phyloP scores from a whole-genome alignment of 2,888 invertebrate genomes.

The Glyphotaelius pellucidus region DNA sequence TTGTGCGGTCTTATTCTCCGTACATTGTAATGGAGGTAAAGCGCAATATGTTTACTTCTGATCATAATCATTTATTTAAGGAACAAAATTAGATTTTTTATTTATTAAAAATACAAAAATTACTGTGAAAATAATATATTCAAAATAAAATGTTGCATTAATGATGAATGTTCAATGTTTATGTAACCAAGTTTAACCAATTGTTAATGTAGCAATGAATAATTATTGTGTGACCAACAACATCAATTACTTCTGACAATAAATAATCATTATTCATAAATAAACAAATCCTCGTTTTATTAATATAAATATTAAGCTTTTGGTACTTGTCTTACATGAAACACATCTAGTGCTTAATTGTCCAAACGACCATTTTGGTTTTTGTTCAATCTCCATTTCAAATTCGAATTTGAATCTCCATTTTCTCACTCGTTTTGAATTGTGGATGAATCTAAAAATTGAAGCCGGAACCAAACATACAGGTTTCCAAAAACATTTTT shows the following conservation, averaged over 20 bases:
- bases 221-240: conserved; percentile 54
- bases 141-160: conserved; percentile 46
- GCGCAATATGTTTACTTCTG: background rate
- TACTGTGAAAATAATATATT: conserved; percentile 27
- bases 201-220: conserved; percentile 52
- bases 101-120: conserved; percentile 32
- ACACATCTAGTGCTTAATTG: too few relatives aligned
- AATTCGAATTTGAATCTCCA: too few relatives aligned
- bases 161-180: conserved; percentile 48
- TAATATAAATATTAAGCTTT: background rate
- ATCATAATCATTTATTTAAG: conserved; percentile 26
- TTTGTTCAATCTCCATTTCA: too few relatives aligned
- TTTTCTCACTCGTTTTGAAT: too few relatives aligned
- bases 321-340: background rate
- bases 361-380: too few relatives aligned
- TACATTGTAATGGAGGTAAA: background rate
- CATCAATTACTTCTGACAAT: conserved; percentile 61
- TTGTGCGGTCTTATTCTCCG: background rate
- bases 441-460: too few relatives aligned
- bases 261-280: conserved; percentile 58
- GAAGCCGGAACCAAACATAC: too few relatives aligned
- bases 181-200: conserved; percentile 52
- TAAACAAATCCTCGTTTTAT: background rate
- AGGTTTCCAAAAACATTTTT: too few relatives aligned
- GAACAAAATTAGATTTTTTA: conserved; percentile 18